Conservation (phyloP, 2,888 invertebrate species). For the Leptopilina myrica region DNA sequence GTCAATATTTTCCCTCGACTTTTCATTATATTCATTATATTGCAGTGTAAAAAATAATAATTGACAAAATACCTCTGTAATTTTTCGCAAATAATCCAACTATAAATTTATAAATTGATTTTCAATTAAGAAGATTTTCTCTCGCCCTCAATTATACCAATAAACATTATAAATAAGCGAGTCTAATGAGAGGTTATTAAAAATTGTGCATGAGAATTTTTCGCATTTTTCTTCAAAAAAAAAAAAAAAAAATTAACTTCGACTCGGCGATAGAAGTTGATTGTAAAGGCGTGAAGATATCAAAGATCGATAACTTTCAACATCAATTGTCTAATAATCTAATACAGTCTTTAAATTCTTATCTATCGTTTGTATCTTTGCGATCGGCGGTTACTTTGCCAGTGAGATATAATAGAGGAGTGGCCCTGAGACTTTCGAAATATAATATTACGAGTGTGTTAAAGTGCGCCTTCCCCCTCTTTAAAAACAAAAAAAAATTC, state of each 20-base stretch:
- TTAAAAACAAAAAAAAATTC: no score
- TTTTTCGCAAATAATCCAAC: no score
- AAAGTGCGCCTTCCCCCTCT: no score
- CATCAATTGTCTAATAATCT: slow-evolving; percentile 38
- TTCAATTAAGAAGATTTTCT: no score
- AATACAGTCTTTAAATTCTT: slow-evolving; percentile 33
- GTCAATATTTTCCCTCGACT: no score
- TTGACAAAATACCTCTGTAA: no score
- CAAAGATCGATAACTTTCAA: slow-evolving; percentile 21
- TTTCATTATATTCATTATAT: no score
- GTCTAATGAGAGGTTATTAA: not conserved
- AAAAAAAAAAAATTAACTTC: not conserved
- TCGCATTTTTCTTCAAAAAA: not conserved
- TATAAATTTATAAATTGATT: no score
- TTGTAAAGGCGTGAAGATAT: slow-evolving; percentile 37
- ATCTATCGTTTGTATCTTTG: slow-evolving; percentile 11
- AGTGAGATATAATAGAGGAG: slow-evolving; percentile 11
- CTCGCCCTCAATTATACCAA: no score
- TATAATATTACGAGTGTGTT: not conserved
- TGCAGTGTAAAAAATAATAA: no score
- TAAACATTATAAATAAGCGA: no score
- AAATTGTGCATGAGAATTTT: not conserved
- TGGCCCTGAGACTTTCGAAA: slow-evolving; percentile 34
- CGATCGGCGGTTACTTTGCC: slow-evolving; percentile 28
- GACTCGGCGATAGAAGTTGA: slow-evolving; percentile 1